Base-by-base conservation (phyloP, 2,888 invertebrate species). In the Dasypogon diadema region DNA sequence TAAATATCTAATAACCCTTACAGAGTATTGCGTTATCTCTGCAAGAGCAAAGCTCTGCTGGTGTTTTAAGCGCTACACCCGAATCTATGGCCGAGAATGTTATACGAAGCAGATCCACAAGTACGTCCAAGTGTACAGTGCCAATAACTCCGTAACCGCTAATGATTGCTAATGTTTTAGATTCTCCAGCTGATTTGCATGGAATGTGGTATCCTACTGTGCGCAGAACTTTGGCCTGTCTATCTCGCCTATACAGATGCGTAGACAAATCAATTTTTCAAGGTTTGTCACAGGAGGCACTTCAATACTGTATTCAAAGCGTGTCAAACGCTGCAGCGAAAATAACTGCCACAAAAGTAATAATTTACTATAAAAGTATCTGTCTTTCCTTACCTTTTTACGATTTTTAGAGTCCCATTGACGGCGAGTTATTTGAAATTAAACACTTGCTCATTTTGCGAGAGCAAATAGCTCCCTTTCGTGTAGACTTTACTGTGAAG, bases 161-260 rank as follows among this genome's bases (percentile, higher is more conserved):
- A n/a, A n/a, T n/a, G n/a, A n/a, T n/a, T n/a, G n/a, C n/a, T 5
- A 30, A 30, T 30, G 3, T 30, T 8, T 30, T 85, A 84, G 92
- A 92, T 83, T 95, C 96, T 0, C 96, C 97, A 0, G 97, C 98
- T 0, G 99, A 99, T 88, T 88, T 99, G 34, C 99, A 99, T 86
- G 99, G 99, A 24, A 97, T 99, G 97, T 99, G 99, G 99, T 99
- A 99, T 86, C 99, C 99, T 0, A 98, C 97, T 0, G 98, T 99
- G 0, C 89, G 99, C 16, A 89, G 99, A 55, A 98, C 99, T 0
- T 87, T 99, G 16, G 96, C 98, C 18, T 98, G 98, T 78, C 88
- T 99, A 2, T 98, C 99, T 0, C 92, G 99, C 77, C 89, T 97
- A 0, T 87, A 86, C 79, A 90, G 98, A 68, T 99, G 98, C 83